These are phyloP conservation scores for Diabrotica balteata DNA, from an alignment of 2,888 invertebrate species.

Conservation along the genomic window DNA sequence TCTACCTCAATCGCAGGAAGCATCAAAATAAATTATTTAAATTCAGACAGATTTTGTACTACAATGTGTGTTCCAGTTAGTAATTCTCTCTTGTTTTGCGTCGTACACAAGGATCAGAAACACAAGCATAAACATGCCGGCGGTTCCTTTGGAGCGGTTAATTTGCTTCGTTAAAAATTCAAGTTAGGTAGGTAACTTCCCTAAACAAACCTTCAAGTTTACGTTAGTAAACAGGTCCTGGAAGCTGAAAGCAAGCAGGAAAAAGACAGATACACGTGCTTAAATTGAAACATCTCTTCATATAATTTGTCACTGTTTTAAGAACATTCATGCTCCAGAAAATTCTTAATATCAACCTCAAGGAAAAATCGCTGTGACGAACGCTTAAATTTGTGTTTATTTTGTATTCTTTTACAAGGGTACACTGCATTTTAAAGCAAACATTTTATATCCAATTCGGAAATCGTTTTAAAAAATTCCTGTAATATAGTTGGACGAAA, in stretches of 20 bases:
- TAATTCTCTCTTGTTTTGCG: slow-evolving; percentile 1
- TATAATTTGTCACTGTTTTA: background rate
- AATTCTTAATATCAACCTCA: background rate
- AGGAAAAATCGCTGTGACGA: too few species aligned
- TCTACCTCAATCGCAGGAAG: too few species aligned
- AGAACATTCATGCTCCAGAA: background rate
- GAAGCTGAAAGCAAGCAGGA: too few species aligned
- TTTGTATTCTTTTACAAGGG: too few species aligned
- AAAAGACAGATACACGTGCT: background rate
- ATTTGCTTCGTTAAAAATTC: slow-evolving; percentile 2
- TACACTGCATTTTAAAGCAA: too few species aligned
- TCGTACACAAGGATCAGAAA: slow-evolving; percentile 4
- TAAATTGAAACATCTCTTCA: background rate
- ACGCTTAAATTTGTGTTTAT: too few species aligned
- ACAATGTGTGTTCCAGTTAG: background rate
- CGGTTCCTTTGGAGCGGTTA: background rate
- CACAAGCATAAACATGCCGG: background rate
- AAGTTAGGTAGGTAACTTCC: slow-evolving; percentile 1
- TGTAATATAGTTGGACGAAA: too few species aligned
- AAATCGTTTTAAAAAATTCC: too few species aligned
- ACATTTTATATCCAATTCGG: too few species aligned
- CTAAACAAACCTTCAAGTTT: background rate
- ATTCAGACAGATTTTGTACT: background rate
- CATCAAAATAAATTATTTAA: too few species aligned
- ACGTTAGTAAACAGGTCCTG: background rate